Percentiles rank a stretch among this genome's conserved stretches.
These are phyloP conservation scores for Amphimedon queenslandica DNA, from an alignment of 37 sponge, comb jelly and placozoan genomes.

Conservation along the genomic window DNA sequence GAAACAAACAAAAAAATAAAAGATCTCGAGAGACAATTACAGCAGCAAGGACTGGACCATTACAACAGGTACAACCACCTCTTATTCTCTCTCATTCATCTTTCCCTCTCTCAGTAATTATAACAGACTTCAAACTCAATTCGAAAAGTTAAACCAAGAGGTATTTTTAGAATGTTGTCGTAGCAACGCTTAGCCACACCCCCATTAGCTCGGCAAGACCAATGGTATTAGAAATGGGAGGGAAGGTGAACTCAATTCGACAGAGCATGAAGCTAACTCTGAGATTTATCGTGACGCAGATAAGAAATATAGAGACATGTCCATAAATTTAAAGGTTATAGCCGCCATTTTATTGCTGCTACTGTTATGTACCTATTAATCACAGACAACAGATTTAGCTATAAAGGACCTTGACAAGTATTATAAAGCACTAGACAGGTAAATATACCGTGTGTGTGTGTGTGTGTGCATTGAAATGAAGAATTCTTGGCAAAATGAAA, in stretches of 20 bases:
- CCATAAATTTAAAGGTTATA: constrained; percentile 56
- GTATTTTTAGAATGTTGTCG: background rate
- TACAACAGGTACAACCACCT: constrained; percentile 36
- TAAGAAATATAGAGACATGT: constrained; percentile 46
- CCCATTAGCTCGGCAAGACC: too few species aligned
- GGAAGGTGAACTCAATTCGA: constrained; percentile 44
- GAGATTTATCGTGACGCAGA: constrained; percentile 76
- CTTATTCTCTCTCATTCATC: too few species aligned
- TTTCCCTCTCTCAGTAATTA: too few species aligned
- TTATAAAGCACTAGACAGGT: constrained; percentile 85
- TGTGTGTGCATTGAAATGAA: too few species aligned
- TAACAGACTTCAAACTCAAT: constrained; percentile 31
- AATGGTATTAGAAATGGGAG: constrained; percentile 57
- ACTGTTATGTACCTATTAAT: background rate
- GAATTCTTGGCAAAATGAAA: too few species aligned
- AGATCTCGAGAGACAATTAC: constrained; percentile 25
- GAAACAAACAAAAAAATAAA: constrained; percentile 19
- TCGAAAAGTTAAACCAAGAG: constrained; percentile 40
- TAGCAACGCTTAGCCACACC: too few species aligned
- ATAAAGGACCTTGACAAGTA: constrained; percentile 72
- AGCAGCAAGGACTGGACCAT: constrained; percentile 36
- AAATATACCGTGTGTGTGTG: background rate
- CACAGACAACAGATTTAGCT: constrained; percentile 71
- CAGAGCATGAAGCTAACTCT: constrained; percentile 65
- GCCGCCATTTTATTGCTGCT: background rate